Percentiles rank a stretch among this genome's conserved stretches.
phyloP scores from a whole-genome alignment of 2,888 invertebrate genomes.

The Trichopria drosophilae region DNA sequence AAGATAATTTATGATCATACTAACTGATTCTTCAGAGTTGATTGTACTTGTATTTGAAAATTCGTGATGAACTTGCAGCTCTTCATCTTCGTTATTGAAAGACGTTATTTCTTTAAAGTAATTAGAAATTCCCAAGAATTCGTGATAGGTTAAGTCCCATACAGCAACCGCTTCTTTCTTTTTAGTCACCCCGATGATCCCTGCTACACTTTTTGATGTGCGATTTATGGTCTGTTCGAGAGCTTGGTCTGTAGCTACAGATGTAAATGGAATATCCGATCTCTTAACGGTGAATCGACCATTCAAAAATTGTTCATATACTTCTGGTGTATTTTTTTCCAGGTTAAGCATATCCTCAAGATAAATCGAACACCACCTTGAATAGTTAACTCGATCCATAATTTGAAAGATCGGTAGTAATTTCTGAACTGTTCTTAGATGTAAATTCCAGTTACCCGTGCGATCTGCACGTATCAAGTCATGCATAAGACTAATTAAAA shows the following conservation, averaged over 20 bases:
- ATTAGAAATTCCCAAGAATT: background rate
- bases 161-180: conserved; percentile 9
- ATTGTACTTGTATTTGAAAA: background rate
- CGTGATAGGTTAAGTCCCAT: conserved; percentile 11
- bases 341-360: conserved; percentile 9
- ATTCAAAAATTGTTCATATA: background rate
- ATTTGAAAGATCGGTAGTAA: conserved; percentile 15
- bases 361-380: conserved; percentile 13
- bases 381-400: conserved; percentile 17
- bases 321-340: background rate
- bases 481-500: background rate
- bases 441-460: background rate
- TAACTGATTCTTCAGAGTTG: background rate
- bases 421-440: conserved; percentile 1
- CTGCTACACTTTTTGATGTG: conserved; percentile 7
- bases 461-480: background rate
- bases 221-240: conserved; percentile 26
- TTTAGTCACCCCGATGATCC: conserved; percentile 18
- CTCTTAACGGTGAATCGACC: conserved; percentile 10
- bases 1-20: background rate
- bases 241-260: conserved; percentile 16
- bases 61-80: conserved; percentile 8
- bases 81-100: background rate
- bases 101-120: conserved; percentile 1
- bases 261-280: conserved; percentile 9